Conservation (phyloP, 2,888 invertebrate genomes). For the Ophion costatus region DNA sequence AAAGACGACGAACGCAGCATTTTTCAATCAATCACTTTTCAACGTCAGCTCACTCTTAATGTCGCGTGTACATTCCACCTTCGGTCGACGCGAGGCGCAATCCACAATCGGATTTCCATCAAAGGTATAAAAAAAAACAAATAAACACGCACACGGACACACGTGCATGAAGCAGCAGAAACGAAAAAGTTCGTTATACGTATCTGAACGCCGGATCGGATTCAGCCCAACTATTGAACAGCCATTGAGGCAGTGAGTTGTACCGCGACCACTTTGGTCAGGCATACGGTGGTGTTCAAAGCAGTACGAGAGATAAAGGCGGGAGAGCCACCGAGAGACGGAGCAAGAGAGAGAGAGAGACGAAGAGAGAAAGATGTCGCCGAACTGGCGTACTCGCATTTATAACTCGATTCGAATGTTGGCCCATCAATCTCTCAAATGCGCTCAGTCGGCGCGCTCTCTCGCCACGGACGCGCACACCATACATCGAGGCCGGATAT, state of each 20-base stretch:
- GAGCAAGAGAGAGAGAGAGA: constrained; percentile 25
- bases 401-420: constrained; percentile 61
- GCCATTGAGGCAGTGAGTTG: constrained; percentile 46
- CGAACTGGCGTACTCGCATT: constrained; percentile 51
- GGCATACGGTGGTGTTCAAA: constrained; percentile 18
- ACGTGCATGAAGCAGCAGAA: not conserved
- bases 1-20: constrained; percentile 14
- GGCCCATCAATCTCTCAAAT: constrained; percentile 60
- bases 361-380: constrained; percentile 28
- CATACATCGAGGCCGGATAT: constrained; percentile 31
- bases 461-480: constrained; percentile 21
- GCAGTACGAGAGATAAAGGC: not conserved
- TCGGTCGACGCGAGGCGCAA: constrained; percentile 14
- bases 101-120: constrained; percentile 40
- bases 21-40: constrained; percentile 45
- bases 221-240: constrained; percentile 37
- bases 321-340: constrained; percentile 28
- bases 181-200: constrained; percentile 36
- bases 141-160: constrained; percentile 1
- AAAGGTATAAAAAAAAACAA: not conserved
- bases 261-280: constrained; percentile 26
- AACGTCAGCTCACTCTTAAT: constrained; percentile 38
- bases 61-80: constrained; percentile 33
- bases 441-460: constrained; percentile 2
- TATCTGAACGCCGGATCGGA: constrained; percentile 53